A percentile compares a stretch with the other conserved stretches of the same genome.
Evolutionary conservation across 2,113 vertebrate genomes (phyloP).

Genomic region (Rallus limicola): DNA sequence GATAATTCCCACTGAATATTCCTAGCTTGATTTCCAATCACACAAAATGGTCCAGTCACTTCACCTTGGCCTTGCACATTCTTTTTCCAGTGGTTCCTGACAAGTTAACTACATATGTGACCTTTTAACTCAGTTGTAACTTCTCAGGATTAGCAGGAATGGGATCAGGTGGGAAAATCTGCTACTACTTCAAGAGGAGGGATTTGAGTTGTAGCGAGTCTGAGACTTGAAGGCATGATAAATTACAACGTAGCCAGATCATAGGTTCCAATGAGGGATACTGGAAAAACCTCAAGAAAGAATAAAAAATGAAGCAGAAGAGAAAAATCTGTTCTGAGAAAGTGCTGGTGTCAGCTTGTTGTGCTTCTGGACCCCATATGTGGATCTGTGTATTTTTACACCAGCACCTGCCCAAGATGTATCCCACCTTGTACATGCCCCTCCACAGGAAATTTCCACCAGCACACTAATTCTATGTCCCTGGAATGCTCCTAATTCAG

Average conservation of each 20-base stretch:
- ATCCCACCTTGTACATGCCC: not conserved
- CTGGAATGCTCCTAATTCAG: not conserved
- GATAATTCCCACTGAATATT: not conserved
- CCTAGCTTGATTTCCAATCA: not conserved
- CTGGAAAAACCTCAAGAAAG: not conserved
- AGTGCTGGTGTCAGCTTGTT: not conserved
- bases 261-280: not conserved
- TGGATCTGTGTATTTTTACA: not conserved
- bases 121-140: not conserved
- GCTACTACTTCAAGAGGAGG: not conserved
- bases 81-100: not conserved
- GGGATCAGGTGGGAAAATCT: not conserved
- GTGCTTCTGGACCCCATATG: not conserved
- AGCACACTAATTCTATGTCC: not conserved
- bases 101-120: not conserved
- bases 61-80: not conserved
- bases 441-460: not conserved
- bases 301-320: not conserved
- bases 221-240: not conserved
- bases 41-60: rapidly evolving
- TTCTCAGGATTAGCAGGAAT: not conserved
- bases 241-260: not conserved
- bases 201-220: not conserved
- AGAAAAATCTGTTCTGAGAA: not conserved
- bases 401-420: not conserved